phyloP scores from a whole-genome alignment of 2,797 vertebrate species.

The Trichosurus vulpecula region DNA sequence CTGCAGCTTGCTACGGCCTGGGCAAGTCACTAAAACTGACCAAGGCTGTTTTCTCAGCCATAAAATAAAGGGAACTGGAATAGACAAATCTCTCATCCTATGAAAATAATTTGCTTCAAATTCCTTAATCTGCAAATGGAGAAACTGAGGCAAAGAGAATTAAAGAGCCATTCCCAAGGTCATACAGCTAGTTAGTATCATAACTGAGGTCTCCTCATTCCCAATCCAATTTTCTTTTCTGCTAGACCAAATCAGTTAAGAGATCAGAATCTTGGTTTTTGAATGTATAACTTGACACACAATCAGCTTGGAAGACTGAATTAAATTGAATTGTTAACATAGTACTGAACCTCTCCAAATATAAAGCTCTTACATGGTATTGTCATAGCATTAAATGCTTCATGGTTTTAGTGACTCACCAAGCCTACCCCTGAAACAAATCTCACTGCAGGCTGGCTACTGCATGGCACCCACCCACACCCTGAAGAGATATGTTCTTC shows the following conservation, averaged over 20 bases:
- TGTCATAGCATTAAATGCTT: not conserved
- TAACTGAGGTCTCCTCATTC: not conserved
- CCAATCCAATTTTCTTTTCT: not conserved
- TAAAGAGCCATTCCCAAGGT: not conserved
- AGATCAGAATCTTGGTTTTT: not conserved
- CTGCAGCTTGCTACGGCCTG: not conserved
- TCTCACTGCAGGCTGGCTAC: constrained; percentile 10
- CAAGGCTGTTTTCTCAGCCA: not conserved
- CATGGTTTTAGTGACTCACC: not conserved
- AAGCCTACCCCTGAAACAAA: not conserved
- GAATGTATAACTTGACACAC: not conserved
- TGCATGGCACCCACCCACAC: not conserved
- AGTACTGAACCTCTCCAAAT: not conserved
- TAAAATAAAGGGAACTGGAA: not conserved
- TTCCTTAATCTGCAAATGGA: not conserved
- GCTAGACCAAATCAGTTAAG: not conserved
- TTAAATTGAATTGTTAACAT: not conserved
- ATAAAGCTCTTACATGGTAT: not conserved
- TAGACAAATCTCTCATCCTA: not conserved
- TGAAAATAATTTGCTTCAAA: not conserved
- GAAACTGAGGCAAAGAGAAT: not conserved
- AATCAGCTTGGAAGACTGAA: not conserved
- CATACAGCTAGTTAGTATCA: not conserved
- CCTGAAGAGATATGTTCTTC: constrained; percentile 54
- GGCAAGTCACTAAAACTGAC: not conserved